Base-by-base conservation (phyloP, 2,888 invertebrate species). In the Chaitophorus viminalis region DNA sequence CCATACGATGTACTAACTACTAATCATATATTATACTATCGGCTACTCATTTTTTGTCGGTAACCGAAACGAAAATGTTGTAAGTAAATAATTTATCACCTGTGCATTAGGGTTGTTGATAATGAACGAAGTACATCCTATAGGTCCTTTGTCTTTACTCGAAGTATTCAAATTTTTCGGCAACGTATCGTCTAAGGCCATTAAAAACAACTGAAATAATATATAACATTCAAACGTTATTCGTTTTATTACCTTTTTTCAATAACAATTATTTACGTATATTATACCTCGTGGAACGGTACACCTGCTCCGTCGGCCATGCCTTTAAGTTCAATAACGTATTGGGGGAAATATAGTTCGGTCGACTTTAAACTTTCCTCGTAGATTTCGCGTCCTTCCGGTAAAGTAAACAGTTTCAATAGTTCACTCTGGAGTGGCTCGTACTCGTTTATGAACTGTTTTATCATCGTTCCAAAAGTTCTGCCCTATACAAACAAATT, bases 131-230 rank as follows among this genome's bases (percentile, higher is more conserved):
- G 87, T 74, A 18, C 87, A 87, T 81, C 87, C 87, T n/a, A 75
- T 14, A 0, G 87, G 72, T 31, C 81, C 87, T 65, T 81, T 90
- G 89, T 91, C 91, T 68, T 90, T 90, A 76, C 91, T 91, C 90
- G 93, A 93, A 90, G 93, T 92, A 90, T 93, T 93, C 0, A 92
- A 92, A 33, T 93, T 93, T 88, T 93, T 94, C 1, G 95, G 94
- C 77, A 95, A 93, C 79, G 97, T 94, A 90, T 96, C 95, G 90
- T 97, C 97, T 93, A 97, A 93, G 91, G 97, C 96, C 90, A 97
- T 93, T 18, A 97, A 92, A 91, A 97, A 96, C 75, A 97, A 91
- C 97, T 86, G 52, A 39, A 68, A 85, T 3, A 68, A 21, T 33
- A 79, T 36, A 31, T 17, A n/a, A 70, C 4, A 17, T 65, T 65